These are phyloP conservation scores for Clarias pachynema DNA, from an alignment of 2,797 vertebrate genomes.

Conservation along the genomic window DNA sequence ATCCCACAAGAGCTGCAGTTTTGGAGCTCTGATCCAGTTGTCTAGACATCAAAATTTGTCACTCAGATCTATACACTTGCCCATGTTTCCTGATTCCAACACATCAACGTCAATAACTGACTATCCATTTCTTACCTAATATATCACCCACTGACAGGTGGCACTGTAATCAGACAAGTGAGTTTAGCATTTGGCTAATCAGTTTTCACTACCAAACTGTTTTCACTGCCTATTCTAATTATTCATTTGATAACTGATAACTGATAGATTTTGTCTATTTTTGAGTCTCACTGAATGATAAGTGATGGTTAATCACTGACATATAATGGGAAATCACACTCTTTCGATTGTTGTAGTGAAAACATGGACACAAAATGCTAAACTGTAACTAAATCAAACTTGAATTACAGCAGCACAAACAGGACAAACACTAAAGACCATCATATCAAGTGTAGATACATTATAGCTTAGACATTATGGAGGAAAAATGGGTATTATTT, in stretches of 20 bases:
- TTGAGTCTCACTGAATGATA: not conserved
- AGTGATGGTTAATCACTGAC: not conserved
- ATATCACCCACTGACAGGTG: too few relatives aligned
- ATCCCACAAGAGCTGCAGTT: too few relatives aligned
- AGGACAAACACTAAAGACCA: not conserved
- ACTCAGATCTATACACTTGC: too few relatives aligned
- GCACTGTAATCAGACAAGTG: too few relatives aligned
- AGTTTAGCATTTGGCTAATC: too few relatives aligned
- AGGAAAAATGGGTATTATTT: not conserved
- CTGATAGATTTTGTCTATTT: not conserved
- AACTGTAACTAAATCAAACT: not conserved
- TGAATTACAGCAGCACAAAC: too few relatives aligned
- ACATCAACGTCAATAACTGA: too few relatives aligned
- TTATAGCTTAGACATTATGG: not conserved
- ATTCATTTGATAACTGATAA: not conserved
- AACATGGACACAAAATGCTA: not conserved
- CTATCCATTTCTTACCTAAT: too few relatives aligned
- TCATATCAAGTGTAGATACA: not conserved
- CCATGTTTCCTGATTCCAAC: too few relatives aligned
- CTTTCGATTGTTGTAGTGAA: not conserved
- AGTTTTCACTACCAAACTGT: not conserved
- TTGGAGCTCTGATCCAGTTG: too few relatives aligned
- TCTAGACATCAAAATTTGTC: too few relatives aligned
- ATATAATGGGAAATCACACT: not conserved
- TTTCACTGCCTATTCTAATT: not conserved